These are phyloP conservation scores for Hermodice carunculata DNA, from an alignment of 2,888 invertebrate genomes.

Conservation along the genomic window DNA sequence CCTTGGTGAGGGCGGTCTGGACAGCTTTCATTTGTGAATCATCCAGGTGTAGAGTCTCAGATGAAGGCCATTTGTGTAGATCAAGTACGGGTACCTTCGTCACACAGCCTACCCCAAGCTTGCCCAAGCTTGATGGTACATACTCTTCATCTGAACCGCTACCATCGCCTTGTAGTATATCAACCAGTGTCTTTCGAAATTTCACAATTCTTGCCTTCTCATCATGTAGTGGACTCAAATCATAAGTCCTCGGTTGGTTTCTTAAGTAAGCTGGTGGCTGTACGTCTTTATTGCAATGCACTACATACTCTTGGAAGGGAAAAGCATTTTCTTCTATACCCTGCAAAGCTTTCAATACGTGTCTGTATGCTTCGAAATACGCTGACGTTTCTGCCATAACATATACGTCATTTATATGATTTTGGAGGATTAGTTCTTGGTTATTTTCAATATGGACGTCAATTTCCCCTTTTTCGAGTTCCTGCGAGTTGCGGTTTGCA, in stretches of 20 bases:
- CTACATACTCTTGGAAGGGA: conserved; percentile 80
- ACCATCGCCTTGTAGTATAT: too few relatives aligned
- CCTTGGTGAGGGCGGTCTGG: too few relatives aligned
- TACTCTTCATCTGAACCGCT: too few relatives aligned
- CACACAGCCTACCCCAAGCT: not conserved
- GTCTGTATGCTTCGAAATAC: conserved; percentile 86
- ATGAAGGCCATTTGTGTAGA: conserved; percentile 50
- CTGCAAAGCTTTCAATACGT: conserved; percentile 80
- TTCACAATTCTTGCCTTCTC: not conserved
- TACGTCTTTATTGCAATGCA: conserved; percentile 70
- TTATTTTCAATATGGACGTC: conserved; percentile 47
- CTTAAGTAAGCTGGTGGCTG: conserved; percentile 69
- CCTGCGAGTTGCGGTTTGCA: conserved; percentile 55
- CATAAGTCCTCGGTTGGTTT: not conserved
- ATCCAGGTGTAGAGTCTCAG: conserved; percentile 50
- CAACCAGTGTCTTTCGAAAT: too few relatives aligned
- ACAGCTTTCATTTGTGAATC: too few relatives aligned
- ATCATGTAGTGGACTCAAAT: not conserved
- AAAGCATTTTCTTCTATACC: conserved; percentile 72
- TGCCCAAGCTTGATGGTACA: too few relatives aligned
- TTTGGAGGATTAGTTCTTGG: conserved; percentile 15
- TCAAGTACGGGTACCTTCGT: conserved; percentile 15
- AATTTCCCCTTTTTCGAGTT: conserved; percentile 59
- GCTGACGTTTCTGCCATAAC: conserved; percentile 83
- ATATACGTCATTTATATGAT: conserved; percentile 34